Conservation (phyloP, 2,888 invertebrate species). For the Sarcophaga subvicina region DNA sequence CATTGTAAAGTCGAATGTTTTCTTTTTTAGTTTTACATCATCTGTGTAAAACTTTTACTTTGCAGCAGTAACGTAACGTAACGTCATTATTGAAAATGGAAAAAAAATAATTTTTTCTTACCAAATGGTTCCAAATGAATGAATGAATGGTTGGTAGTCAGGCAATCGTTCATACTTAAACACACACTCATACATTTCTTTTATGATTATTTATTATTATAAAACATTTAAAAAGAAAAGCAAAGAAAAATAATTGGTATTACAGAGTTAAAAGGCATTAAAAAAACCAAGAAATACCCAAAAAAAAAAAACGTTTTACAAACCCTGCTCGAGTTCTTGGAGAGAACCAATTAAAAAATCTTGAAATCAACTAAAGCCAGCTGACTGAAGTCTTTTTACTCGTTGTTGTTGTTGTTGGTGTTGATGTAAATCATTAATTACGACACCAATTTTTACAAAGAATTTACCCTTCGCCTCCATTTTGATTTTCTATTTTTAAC, state of each 20-base stretch:
- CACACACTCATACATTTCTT: background rate
- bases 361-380: slow-evolving; percentile 15
- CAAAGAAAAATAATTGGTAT: background rate
- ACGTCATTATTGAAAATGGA: background rate
- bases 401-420: background rate
- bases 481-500: slow-evolving; percentile 4
- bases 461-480: background rate
- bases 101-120: background rate
- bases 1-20: background rate
- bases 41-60: slow-evolving; percentile 35
- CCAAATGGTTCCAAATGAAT: slow-evolving; percentile 12
- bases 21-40: slow-evolving; percentile 23
- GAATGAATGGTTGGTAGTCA: slow-evolving; percentile 42
- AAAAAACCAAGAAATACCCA: background rate
- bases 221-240: background rate
- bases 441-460: slow-evolving; percentile 27
- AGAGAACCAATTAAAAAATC: slow-evolving; percentile 40
- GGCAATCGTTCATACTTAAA: slow-evolving; percentile 24
- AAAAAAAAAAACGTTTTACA: too few relatives aligned
- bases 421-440: slow-evolving; percentile 36
- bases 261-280: background rate
- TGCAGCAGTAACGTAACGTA: slow-evolving; percentile 10
- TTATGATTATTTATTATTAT: background rate
- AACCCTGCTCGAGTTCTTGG: slow-evolving; percentile 1
- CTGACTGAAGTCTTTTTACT: background rate